Evolutionary conservation across 2,113 vertebrate genomes (phyloP).

Genomic region (Ahaetulla prasina): DNA sequence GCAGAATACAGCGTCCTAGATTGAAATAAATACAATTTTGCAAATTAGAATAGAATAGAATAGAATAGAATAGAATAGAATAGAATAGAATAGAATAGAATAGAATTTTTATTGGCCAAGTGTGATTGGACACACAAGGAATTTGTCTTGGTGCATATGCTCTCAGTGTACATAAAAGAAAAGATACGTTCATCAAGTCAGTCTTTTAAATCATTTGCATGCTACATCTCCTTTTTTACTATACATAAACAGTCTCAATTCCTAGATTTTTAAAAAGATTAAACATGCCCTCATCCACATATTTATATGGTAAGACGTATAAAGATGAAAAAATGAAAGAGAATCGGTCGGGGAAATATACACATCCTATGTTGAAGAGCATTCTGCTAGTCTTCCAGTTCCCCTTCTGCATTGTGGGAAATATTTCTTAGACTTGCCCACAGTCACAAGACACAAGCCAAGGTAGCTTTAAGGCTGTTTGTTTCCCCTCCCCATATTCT

Average conservation of each 20-base stretch:
- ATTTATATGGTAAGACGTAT: background rate
- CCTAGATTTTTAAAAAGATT: background rate
- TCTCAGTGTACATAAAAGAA: too few species aligned
- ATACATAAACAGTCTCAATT: background rate
- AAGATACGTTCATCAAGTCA: too few species aligned
- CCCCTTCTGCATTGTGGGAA: background rate
- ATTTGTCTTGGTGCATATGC: too few species aligned
- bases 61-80: too few species aligned
- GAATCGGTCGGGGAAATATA: background rate
- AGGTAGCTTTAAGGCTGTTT: background rate
- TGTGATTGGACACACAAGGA: too few species aligned
- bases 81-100: too few species aligned
- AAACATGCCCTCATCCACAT: background rate
- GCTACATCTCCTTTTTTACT: background rate
- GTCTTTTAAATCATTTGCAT: fast-evolving
- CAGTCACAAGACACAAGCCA: background rate
- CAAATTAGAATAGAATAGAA: too few species aligned
- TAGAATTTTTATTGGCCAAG: too few species aligned
- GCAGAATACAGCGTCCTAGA: slow-evolving; percentile 93
- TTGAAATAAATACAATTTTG: slow-evolving; percentile 43
- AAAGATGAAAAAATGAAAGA: background rate
- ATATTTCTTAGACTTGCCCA: background rate
- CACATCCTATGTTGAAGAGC: background rate
- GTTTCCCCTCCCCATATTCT: background rate
- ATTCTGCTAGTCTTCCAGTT: background rate